Evolutionary conservation across 2,113 vertebrate species (phyloP).

Genomic region (Mustelus asterias): DNA sequence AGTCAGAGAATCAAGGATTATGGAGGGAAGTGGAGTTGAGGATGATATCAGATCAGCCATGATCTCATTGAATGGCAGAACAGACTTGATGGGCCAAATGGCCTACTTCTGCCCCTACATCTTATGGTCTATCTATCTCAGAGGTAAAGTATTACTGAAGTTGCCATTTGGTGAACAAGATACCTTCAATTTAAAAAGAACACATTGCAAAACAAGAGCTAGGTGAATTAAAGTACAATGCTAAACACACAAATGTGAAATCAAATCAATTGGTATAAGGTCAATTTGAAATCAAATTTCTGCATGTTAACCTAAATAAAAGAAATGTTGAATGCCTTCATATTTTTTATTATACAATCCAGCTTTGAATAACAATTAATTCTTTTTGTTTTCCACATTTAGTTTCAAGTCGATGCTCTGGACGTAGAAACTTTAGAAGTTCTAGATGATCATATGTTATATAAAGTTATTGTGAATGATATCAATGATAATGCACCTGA

Average conservation of each 20-base stretch:
- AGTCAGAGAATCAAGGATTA: no score
- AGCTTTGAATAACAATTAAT: background rate
- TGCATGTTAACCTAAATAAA: background rate
- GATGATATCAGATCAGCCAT: no score
- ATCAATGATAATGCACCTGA: background rate
- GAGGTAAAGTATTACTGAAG: background rate
- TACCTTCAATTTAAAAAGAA: background rate
- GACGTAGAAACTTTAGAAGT: rapidly evolving
- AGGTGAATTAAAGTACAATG: background rate
- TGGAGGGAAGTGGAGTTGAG: no score
- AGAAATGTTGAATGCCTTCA: background rate
- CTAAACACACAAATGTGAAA: background rate
- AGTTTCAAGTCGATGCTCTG: background rate
- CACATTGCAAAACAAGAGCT: background rate
- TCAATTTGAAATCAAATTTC: background rate
- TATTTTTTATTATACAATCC: background rate
- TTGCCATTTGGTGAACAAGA: background rate
- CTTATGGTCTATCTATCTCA: background rate
- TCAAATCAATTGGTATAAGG: background rate
- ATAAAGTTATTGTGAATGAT: background rate
- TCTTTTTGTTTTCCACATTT: background rate
- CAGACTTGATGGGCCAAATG: no score
- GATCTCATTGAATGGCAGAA: no score
- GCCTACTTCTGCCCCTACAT: no score
- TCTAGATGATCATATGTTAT: background rate